A percentile compares a stretch with the other conserved stretches of the same genome.
These are phyloP conservation scores for Tuberolachnus salignus DNA, from an alignment of 2,888 invertebrate genomes.

Conservation along the genomic window DNA sequence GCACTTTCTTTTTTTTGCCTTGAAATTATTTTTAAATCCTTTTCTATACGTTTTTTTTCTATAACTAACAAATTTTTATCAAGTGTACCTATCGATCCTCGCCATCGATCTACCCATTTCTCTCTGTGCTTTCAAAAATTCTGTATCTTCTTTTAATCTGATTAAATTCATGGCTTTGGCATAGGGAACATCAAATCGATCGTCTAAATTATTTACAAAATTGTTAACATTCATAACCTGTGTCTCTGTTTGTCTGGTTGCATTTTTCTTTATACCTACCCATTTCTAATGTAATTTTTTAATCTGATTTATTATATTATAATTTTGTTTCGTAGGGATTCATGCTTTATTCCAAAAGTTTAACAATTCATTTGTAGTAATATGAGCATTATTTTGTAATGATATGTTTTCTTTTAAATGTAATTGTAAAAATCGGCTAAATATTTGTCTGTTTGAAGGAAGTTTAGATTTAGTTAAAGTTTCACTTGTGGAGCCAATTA, in stretches of 20 bases:
- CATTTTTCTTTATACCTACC: slow-evolving; percentile 4
- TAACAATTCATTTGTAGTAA: neutral
- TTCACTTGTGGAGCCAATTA: neutral
- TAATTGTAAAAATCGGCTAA: too few species aligned
- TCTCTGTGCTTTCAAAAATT: slow-evolving; percentile 2
- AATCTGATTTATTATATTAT: slow-evolving; percentile 4
- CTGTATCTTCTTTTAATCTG: neutral
- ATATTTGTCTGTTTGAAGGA: neutral
- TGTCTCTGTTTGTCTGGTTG: neutral
- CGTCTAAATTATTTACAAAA: slow-evolving; percentile 16
- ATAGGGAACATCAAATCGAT: slow-evolving; percentile 1
- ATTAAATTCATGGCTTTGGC: slow-evolving; percentile 9
- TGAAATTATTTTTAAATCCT: neutral
- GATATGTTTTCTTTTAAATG: too few species aligned
- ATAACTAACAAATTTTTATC: slow-evolving; percentile 7
- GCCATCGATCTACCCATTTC: neutral
- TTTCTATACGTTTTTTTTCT: neutral
- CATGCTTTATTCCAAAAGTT: neutral
- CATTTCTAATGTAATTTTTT: slow-evolving; percentile 1
- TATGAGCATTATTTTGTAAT: too few species aligned
- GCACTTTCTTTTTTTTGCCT: neutral
- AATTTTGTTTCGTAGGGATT: slow-evolving; percentile 13
- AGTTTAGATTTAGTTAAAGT: slow-evolving; percentile 3
- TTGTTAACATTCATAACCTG: neutral
- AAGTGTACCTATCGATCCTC: slow-evolving; percentile 10